Base-by-base conservation (phyloP, 2,888 invertebrate genomes). In the Eretmocerus hayati region DNA sequence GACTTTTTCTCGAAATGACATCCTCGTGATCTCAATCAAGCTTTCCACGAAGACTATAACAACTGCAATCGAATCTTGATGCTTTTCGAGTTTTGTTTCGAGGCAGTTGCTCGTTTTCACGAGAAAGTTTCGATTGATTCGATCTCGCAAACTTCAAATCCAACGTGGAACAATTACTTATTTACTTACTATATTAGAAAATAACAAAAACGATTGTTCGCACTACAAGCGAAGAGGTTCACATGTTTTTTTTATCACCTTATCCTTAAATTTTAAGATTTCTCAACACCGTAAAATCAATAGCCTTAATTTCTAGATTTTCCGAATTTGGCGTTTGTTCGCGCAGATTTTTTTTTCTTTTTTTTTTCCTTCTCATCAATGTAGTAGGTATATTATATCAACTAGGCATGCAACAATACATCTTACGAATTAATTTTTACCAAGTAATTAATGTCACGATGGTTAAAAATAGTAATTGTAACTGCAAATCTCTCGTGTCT, bases 401-500 rank as follows among this genome's bases (percentile, higher is more conserved):
- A 66, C 66, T 68, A 69, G 62, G 66, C 69, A 69, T 69, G 69
- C 70, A 69, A 69, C 69, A 67, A 66, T 69, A 52, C 49, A 52
- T 46, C 52, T 43, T 54, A 64, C 61, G 62, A 61, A 67, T 61
- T 64, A 53, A 50, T 54, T n/a, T n/a, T n/a, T n/a, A n/a, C n/a
- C n/a, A n/a, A n/a, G n/a, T n/a, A n/a, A 54, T 44, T 48, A 50
- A 48, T 49, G 35, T 40, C 48, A 44, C 48, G 49, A 60, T 59
- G 55, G 59, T 62, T 65, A 60, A 69, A 67, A 67, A 68, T 70
- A 67, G 59, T 60, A 58, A 56, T 56, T 58, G 57, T 61, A 56
- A 55, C 54, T 57, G 58, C 56, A 45, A 56, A 52, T 46, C 40
- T 54, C 48, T 48, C 48, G 52, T 40, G 48, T 46, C 31, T 33